A percentile compares a stretch with the other conserved stretches of the same genome.
Evolutionary conservation across 2,797 vertebrate genomes (phyloP).

Genomic region (Acipenser oxyrinchus): DNA sequence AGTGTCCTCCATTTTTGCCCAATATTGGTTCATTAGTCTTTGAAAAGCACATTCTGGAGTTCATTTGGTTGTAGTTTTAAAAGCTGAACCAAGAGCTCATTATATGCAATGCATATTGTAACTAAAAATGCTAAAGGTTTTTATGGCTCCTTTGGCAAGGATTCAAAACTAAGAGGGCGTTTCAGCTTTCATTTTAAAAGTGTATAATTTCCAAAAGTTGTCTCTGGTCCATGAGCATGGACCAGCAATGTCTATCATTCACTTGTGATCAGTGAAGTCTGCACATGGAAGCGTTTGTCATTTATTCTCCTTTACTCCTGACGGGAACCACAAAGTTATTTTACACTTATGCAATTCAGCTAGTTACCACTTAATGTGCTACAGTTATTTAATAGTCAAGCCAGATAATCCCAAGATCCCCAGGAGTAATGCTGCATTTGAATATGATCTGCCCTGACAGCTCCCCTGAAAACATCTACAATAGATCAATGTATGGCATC

Average conservation of each 20-base stretch:
- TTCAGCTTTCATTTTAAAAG: not conserved
- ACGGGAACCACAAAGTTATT: not conserved
- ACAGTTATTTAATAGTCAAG: not conserved
- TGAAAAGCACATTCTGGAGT: no score
- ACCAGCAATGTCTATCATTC: no score
- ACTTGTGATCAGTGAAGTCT: not conserved
- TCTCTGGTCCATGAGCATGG: not conserved
- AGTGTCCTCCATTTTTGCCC: no score
- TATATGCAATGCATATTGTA: no score
- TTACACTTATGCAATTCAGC: not conserved
- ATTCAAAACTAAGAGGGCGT: not conserved
- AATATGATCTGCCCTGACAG: no score
- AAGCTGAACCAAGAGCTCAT: no score
- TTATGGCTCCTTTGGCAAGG: no score
- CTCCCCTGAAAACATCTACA: not conserved
- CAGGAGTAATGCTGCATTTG: no score
- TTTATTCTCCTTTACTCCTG: not conserved
- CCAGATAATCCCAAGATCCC: not conserved
- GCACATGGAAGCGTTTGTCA: slow-evolving; percentile 1
- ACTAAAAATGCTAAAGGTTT: no score
- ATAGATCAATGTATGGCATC: not conserved
- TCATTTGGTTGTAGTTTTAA: no score
- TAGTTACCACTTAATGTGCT: not conserved
- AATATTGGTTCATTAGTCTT: no score
- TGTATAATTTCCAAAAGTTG: not conserved